Percentiles rank a stretch among this genome's conserved stretches.
phyloP scores from a whole-genome alignment of 1,140 invertebrate species.

The Rhyzopertha dominica region DNA sequence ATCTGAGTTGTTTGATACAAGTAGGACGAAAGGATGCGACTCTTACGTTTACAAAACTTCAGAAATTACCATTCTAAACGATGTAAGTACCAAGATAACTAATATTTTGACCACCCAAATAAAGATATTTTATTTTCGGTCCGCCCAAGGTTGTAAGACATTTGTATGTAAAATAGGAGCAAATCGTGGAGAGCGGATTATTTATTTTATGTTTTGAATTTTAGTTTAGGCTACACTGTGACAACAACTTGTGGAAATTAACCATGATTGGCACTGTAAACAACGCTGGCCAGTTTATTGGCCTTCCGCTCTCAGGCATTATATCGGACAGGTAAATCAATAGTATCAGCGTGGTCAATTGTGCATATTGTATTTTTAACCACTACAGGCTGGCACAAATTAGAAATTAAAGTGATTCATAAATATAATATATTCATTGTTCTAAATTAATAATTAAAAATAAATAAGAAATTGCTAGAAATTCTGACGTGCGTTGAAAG shows the following conservation, averaged over 20 bases:
- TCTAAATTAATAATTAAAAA: too few species aligned
- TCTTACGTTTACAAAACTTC: constrained; percentile 47
- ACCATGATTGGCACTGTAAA: constrained; percentile 67
- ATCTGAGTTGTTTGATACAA: constrained; percentile 42
- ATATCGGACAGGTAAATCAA: constrained; percentile 61
- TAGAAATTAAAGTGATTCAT: too few species aligned
- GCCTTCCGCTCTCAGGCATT: constrained; percentile 61
- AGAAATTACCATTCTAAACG: constrained; percentile 45
- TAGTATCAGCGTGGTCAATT: too few species aligned
- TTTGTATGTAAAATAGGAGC: too few species aligned
- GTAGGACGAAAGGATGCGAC: constrained; percentile 41
- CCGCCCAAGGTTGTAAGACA: too few species aligned
- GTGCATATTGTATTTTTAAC: too few species aligned
- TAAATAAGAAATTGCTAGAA: too few species aligned
- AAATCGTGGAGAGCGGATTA: neutral
- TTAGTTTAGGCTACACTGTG: constrained; percentile 55
- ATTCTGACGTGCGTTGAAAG: too few species aligned
- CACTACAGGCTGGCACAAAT: too few species aligned
- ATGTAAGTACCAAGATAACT: constrained; percentile 24
- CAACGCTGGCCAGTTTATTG: constrained; percentile 65
- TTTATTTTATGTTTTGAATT: constrained; percentile 31
- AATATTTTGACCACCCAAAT: neutral
- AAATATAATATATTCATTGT: too few species aligned
- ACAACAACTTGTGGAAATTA: constrained; percentile 62
- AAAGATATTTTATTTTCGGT: too few species aligned